Base-by-base conservation (phyloP, 2,113 vertebrate genomes). In the Albula goreensis region DNA sequence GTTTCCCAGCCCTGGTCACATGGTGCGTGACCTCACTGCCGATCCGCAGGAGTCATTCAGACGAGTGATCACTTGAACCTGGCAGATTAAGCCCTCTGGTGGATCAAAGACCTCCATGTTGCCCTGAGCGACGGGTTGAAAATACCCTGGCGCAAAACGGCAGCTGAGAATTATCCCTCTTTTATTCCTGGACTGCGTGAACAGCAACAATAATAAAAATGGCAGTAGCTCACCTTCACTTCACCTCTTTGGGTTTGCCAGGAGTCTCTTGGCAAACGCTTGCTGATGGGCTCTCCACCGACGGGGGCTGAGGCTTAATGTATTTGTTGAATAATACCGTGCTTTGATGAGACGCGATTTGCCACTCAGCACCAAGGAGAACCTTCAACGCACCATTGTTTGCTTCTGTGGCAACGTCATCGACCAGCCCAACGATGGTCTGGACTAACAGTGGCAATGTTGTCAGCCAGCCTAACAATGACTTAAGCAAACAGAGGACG, bases 351-450 rank as follows among this genome's bases (percentile, higher is more conserved):
- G 82, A 80, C 53, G 57, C 60, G 41, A 49, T 66, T 51, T 81
- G 82, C 78, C 12, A 17, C 83, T 84, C 25, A 52, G 19, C 85
- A 80, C 52, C 50, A 50, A 56, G 41, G 81, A 60, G 70, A 49
- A 70, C 53, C 84, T 83, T 86, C 81, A 86, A 83, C 70, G 49
- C 63, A 17, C 82, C 66, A n/a, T 60, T 70, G 82, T 74, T n/a
- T 31, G 70, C 70, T 74, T 74, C 70, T 25, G n/a, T 7, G 9
- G 70, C 22, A n/a, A 31, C n/a, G n/a, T 74, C 70, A 74, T 74
- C 70, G 22, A 74, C 70, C n/a, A 74, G 70, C 70, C 70, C 70
- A 74, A 2, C 70, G 5, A 77, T 10, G 83, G 77, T 8, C 66
- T 52, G 49, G 51, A 51, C 50, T 19, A 66, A 66, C 17, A 60